Evolutionary conservation across 2,888 invertebrate species (phyloP).

Genomic region (Zaprionus lineosus): DNA sequence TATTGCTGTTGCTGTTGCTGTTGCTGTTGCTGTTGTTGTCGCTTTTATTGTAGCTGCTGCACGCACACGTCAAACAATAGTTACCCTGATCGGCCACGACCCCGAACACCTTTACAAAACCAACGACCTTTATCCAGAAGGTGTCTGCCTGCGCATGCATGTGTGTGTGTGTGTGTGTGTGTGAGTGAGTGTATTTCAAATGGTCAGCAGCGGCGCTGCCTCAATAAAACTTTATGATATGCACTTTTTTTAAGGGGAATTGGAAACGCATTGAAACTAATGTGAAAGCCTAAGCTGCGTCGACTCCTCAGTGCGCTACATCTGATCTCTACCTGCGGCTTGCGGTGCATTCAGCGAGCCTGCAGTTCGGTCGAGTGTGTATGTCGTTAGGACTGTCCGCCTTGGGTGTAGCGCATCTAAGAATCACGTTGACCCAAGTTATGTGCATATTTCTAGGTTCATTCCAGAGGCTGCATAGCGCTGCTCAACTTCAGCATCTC

Average conservation of each 20-base stretch:
- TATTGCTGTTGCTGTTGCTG: conserved; percentile 3
- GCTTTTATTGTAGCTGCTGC: conserved; percentile 25
- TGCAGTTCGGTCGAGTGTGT: too few relatives aligned
- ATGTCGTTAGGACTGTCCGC: too few relatives aligned
- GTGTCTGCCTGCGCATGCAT: conserved; percentile 13
- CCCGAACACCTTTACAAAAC: conserved; percentile 66
- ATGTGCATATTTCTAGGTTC: conserved; percentile 12
- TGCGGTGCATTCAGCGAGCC: too few relatives aligned
- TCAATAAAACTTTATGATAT: conserved; percentile 75
- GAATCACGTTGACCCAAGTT: conserved; percentile 1
- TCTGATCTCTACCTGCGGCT: too few relatives aligned
- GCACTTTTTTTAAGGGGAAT: conserved; percentile 72
- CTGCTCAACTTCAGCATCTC: conserved; percentile 20
- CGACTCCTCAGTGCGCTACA: conserved; percentile 35
- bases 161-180: conserved; percentile 7
- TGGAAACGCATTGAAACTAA: conserved; percentile 58
- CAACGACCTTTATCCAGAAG: conserved; percentile 67
- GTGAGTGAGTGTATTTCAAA: conserved; percentile 40
- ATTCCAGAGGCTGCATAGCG: conserved; percentile 28
- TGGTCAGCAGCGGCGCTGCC: conserved; percentile 62
- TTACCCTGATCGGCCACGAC: conserved; percentile 55
- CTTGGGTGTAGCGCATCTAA: conserved; percentile 13
- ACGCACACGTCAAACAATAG: conserved; percentile 69
- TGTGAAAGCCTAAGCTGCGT: conserved; percentile 46
- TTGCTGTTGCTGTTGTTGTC: not conserved